Evolutionary conservation across 1,140 invertebrate genomes (phyloP).

Genomic region (Caenorhabditis brenneri): DNA sequence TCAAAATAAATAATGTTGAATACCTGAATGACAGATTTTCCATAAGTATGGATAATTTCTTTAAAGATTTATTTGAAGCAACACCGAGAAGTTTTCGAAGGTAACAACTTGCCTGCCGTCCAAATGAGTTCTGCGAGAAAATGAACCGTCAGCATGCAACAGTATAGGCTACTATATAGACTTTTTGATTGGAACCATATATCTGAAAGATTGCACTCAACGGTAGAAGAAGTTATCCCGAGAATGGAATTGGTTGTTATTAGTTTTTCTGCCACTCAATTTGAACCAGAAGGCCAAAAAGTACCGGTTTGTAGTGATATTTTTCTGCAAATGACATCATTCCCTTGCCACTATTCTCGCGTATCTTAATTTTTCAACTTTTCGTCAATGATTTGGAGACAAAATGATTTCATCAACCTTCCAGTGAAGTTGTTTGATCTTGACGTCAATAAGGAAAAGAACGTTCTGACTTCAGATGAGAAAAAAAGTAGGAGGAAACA

Average conservation of each 20-base stretch:
- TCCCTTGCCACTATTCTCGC: neutral
- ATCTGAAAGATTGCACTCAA: no score
- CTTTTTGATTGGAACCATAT: no score
- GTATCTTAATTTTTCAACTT: conserved; percentile 28
- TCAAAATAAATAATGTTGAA: no score
- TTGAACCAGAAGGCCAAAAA: conserved; percentile 5
- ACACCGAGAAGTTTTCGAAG: no score
- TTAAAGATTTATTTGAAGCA: no score
- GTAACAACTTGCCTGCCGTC: no score
- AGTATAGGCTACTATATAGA: no score
- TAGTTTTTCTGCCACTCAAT: neutral
- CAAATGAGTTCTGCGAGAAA: no score
- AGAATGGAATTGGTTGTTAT: neutral
- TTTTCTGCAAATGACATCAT: neutral
- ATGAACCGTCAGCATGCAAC: no score
- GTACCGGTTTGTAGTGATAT: conserved; percentile 17
- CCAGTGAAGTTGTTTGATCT: conserved; percentile 13
- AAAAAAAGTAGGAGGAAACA: neutral
- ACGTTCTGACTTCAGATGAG: neutral
- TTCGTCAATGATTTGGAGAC: conserved; percentile 22
- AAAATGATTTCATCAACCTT: neutral
- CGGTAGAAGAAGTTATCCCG: no score
- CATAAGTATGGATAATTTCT: no score
- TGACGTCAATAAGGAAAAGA: conserved; percentile 20
- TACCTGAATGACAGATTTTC: no score